Conservation (phyloP, 2,888 invertebrate genomes). For the Cephus sareptanus region DNA sequence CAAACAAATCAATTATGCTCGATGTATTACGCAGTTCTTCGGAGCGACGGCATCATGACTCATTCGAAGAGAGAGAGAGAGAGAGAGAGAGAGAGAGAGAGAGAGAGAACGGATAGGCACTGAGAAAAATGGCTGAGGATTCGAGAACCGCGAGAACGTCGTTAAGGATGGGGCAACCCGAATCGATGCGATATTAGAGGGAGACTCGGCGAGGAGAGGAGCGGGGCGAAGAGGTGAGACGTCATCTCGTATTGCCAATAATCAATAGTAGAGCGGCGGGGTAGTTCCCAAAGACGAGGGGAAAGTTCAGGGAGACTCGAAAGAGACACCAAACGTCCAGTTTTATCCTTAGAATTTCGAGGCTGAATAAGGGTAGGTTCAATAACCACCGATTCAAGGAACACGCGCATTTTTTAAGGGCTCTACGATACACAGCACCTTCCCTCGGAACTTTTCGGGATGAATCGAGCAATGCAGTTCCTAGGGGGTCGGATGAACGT, state of each 20-base stretch:
- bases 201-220: conserved; percentile 14
- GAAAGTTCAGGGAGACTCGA: conserved; percentile 17
- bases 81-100: neutral
- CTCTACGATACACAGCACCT: neutral
- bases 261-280: conserved; percentile 42
- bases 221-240: conserved; percentile 31
- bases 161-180: conserved; percentile 18
- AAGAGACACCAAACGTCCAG: neutral
- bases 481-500: neutral
- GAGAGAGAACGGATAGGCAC: conserved; percentile 8
- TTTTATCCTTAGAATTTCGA: neutral
- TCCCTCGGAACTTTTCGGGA: neutral
- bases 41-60: neutral
- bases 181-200: conserved; percentile 20
- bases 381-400: neutral
- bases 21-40: neutral
- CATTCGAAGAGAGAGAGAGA: neutral
- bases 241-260: conserved; percentile 49
- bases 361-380: neutral
- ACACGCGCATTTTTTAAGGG: neutral
- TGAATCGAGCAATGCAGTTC: conserved; percentile 5
- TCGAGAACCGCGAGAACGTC: neutral
- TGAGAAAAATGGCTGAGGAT: neutral
- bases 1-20: conserved; percentile 52
- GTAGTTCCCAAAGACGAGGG: conserved; percentile 34